phyloP scores from a whole-genome alignment of 92 coral and sea anemone genomes.

The Epizoanthus ramosus region DNA sequence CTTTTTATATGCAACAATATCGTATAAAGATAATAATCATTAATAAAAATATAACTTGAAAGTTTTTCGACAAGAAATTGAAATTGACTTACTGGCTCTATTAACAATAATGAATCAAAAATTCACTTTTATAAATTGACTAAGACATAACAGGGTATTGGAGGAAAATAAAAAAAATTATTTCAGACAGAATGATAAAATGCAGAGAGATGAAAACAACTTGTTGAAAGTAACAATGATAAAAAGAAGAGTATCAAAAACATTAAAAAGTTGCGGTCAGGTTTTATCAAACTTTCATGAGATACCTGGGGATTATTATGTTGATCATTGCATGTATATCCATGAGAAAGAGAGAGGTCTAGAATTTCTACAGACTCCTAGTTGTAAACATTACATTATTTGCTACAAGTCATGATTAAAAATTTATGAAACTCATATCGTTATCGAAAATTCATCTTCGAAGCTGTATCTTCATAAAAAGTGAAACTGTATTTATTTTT shows the following conservation, averaged over 20 bases:
- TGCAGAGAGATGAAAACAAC: background rate
- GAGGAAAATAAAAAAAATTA: background rate
- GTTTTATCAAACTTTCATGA: slow-evolving; percentile 6
- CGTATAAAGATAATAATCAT: background rate
- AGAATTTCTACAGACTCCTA: slow-evolving; percentile 12
- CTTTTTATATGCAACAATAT: background rate
- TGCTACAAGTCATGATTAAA: slow-evolving; percentile 35
- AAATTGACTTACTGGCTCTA: background rate
- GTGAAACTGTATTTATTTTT: slow-evolving; percentile 32
- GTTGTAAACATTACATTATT: slow-evolving; percentile 31
- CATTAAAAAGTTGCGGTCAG: background rate
- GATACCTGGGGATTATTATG: slow-evolving; percentile 4
- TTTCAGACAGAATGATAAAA: background rate
- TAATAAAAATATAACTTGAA: background rate
- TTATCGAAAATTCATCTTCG: slow-evolving; percentile 28
- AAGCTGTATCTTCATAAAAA: slow-evolving; percentile 32
- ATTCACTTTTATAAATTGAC: background rate
- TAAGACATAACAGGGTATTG: background rate
- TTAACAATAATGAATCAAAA: background rate
- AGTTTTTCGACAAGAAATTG: background rate
- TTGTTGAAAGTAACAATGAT: slow-evolving; percentile 1
- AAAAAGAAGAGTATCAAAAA: slow-evolving; percentile 32
- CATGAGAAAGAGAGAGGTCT: background rate
- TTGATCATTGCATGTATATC: background rate
- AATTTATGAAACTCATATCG: slow-evolving; percentile 34